Conservation (phyloP, 2,797 vertebrate genomes). For the Percopsis omiscomaycus region DNA sequence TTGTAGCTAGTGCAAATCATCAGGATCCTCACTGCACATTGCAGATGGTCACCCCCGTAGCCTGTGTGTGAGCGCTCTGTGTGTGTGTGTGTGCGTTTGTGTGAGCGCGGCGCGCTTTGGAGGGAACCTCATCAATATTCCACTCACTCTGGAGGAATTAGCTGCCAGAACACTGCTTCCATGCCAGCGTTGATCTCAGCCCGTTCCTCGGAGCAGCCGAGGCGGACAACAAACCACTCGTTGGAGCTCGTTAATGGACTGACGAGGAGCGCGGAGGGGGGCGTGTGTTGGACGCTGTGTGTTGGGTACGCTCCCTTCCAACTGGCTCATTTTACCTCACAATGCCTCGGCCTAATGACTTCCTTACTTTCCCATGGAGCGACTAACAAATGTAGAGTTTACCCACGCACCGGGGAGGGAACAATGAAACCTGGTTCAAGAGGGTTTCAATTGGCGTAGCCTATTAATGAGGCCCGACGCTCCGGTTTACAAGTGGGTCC, state of each 20-base stretch:
- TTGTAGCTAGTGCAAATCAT: too few relatives aligned
- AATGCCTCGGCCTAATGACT: slow-evolving; percentile 48
- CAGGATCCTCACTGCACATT: too few relatives aligned
- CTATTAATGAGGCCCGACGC: slow-evolving; percentile 36
- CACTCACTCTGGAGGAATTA: slow-evolving; percentile 67
- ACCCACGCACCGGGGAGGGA: slow-evolving; percentile 34
- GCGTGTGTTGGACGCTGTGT: slow-evolving; percentile 22
- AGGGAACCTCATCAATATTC: slow-evolving; percentile 66
- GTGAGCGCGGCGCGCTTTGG: too few relatives aligned
- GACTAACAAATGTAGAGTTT: slow-evolving; percentile 36
- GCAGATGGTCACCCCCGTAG: too few relatives aligned
- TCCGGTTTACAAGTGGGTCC: slow-evolving; percentile 35
- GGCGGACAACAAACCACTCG: slow-evolving; percentile 69
- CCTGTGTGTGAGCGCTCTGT: too few relatives aligned
- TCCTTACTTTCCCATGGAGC: slow-evolving; percentile 35
- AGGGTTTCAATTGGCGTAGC: slow-evolving; percentile 18
- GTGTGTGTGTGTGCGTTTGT: too few relatives aligned
- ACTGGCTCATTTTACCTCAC: slow-evolving; percentile 31
- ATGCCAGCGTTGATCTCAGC: slow-evolving; percentile 74
- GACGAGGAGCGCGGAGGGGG: slow-evolving; percentile 19
- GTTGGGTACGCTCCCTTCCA: slow-evolving; percentile 31
- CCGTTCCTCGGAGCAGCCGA: slow-evolving; percentile 61
- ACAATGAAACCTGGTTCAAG: slow-evolving; percentile 43
- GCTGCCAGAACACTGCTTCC: slow-evolving; percentile 72
- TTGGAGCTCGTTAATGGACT: slow-evolving; percentile 66